Base-by-base conservation (phyloP, 2,797 vertebrate genomes). In the Miichthys miiuy region DNA sequence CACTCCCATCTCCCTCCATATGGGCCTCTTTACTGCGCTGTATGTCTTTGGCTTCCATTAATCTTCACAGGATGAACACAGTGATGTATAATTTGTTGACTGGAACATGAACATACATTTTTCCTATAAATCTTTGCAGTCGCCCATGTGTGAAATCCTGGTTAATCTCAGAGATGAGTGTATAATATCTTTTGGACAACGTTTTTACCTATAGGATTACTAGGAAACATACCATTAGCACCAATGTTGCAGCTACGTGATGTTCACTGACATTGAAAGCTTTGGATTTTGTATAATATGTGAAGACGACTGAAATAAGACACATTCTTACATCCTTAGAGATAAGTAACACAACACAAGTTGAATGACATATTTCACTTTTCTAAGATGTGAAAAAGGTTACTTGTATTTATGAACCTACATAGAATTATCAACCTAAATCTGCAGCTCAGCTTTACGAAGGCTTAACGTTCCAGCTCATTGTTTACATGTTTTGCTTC, bases 151-250 rank as follows among this genome's bases (percentile, higher is more conserved):
- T 55, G 9, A 76, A 46, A 68, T 79, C 68, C 68, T 60, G 25
- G n/a, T 71, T 88, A 64, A 81, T 80, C 71, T 80, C 71, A 52
- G 17, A 54, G 70, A 82, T 79, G 41, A 85, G 52, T 12, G n/a
- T 46, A 21, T 74, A 27, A 61, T 75, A 76, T 68, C 4, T 18
- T 41, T 10, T 2, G 21, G 42, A 71, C 42, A 56, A 27, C 14
- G 3, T 52, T 76, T 69, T 42, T 21, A 68, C 47, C 44, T 20
- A 41, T n/a, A 64, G 77, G 66, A 86, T 83, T 82, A 80, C 30
- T 50, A 55, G 16, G 75, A 77, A 80, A 76, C 34, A 68, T 71
- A 68, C 9, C 23, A 69, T 76, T 38, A 62, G 25, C 6, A 20
- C 11, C 44, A 38, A 18, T 27, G 25, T 42, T 57, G 41, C 23